Evolutionary conservation across 2,113 vertebrate species (phyloP).

Genomic region (Leptocoma aspasia): DNA sequence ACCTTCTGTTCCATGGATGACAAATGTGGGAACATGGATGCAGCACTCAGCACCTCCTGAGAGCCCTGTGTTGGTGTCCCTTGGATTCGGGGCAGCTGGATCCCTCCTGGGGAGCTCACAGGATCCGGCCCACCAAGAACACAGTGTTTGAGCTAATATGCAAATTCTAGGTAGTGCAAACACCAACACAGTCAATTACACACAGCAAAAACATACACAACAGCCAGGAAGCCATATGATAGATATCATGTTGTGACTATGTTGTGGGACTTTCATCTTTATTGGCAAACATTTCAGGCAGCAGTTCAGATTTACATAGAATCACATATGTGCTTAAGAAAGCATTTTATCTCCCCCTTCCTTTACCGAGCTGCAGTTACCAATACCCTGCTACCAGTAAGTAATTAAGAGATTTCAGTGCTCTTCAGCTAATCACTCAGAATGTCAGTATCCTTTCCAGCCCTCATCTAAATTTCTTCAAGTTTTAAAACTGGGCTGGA

Average conservation of each 20-base stretch:
- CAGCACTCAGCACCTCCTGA: background rate
- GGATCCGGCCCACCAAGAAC: background rate
- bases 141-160: slow-evolving; percentile 45
- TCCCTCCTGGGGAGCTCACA: accelerated
- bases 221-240: slow-evolving; percentile 75
- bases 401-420: slow-evolving; percentile 12
- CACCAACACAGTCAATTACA: slow-evolving; percentile 62
- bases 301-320: slow-evolving; percentile 75
- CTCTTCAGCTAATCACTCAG: slow-evolving; percentile 25
- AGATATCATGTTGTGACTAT: slow-evolving; percentile 74
- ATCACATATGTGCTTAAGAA: slow-evolving; percentile 78
- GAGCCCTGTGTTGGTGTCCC: background rate
- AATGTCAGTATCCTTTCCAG: slow-evolving; percentile 19
- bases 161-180: slow-evolving; percentile 68
- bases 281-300: slow-evolving; percentile 81
- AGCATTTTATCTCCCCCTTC: slow-evolving; percentile 56
- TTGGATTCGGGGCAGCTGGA: background rate
- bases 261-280: slow-evolving; percentile 74
- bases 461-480: background rate
- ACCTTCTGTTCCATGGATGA: background rate
- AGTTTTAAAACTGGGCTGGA: background rate
- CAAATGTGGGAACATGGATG: background rate
- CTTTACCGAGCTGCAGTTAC: slow-evolving; percentile 53
- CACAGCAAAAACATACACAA: slow-evolving; percentile 67
- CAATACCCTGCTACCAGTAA: slow-evolving; percentile 20